Percentiles rank a stretch among this genome's conserved stretches.
Evolutionary conservation across 2,113 vertebrate species (phyloP).

Genomic region (Pteruthius melanotis): DNA sequence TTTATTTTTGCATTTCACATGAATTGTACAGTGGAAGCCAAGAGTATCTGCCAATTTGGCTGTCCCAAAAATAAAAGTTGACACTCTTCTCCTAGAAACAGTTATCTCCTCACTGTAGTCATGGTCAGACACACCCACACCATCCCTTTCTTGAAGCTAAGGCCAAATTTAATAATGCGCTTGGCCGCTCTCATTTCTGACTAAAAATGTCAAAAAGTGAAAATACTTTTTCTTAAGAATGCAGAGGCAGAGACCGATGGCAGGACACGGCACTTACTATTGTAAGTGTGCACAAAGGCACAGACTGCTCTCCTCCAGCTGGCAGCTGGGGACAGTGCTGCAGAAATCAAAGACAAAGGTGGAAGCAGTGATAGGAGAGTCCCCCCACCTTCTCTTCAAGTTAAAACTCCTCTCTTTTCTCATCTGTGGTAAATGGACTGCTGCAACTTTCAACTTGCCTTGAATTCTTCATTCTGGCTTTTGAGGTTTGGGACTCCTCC

Average conservation of each 20-base stretch:
- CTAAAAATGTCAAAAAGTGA: conserved; percentile 37
- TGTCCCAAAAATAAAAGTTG: conserved; percentile 58
- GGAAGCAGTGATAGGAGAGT: not conserved
- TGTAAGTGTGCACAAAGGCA: not conserved
- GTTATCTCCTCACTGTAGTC: conserved; percentile 38
- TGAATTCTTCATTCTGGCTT: not conserved
- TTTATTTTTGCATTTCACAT: not conserved
- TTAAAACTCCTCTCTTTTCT: not conserved
- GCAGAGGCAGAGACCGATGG: not conserved
- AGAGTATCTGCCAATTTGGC: conserved; percentile 17
- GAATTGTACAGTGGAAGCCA: not conserved
- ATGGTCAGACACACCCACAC: conserved; percentile 35
- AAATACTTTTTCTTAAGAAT: not conserved
- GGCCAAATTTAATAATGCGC: not conserved
- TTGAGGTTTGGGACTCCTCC: not conserved
- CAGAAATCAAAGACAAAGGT: not conserved
- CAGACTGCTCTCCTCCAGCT: not conserved
- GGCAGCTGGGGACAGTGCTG: not conserved
- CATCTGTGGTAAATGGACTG: not conserved
- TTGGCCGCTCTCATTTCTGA: not conserved
- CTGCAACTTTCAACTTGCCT: not conserved
- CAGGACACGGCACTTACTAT: not conserved
- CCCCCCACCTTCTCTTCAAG: not conserved
- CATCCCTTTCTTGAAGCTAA: conserved; percentile 14
- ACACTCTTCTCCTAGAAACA: conserved; percentile 33